phyloP scores from a whole-genome alignment of 2,113 vertebrate species.

The Addax nasomaculatus region DNA sequence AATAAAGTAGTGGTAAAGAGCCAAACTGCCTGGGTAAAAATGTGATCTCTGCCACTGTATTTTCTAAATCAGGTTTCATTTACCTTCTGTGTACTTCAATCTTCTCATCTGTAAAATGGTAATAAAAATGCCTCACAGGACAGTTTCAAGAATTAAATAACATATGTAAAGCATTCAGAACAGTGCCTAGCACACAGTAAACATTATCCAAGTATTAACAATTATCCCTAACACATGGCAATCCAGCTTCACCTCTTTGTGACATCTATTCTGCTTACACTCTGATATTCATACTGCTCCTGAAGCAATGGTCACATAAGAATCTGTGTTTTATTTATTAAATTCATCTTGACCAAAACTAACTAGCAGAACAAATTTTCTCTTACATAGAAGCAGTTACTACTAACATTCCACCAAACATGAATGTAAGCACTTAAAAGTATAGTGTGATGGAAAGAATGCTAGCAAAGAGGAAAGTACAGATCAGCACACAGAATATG shows the following conservation, averaged over 20 bases:
- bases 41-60: background rate
- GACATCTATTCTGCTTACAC: background rate
- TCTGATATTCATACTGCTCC: background rate
- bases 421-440: background rate
- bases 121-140: background rate
- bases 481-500: background rate
- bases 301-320: background rate
- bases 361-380: background rate
- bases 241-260: background rate
- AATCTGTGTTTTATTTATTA: background rate
- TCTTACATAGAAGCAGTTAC: background rate
- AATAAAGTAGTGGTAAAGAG: background rate
- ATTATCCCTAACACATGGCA: background rate
- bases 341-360: slow-evolving; percentile 14
- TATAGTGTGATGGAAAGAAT: background rate
- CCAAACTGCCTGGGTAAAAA: background rate
- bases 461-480: background rate
- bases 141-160: background rate
- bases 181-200: background rate
- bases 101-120: slow-evolving; percentile 28
- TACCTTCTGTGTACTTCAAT: background rate
- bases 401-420: background rate
- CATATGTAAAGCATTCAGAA: background rate
- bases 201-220: background rate
- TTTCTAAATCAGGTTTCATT: background rate